Base-by-base conservation (phyloP, 2,888 invertebrate species). In the Noctua fimbriata region DNA sequence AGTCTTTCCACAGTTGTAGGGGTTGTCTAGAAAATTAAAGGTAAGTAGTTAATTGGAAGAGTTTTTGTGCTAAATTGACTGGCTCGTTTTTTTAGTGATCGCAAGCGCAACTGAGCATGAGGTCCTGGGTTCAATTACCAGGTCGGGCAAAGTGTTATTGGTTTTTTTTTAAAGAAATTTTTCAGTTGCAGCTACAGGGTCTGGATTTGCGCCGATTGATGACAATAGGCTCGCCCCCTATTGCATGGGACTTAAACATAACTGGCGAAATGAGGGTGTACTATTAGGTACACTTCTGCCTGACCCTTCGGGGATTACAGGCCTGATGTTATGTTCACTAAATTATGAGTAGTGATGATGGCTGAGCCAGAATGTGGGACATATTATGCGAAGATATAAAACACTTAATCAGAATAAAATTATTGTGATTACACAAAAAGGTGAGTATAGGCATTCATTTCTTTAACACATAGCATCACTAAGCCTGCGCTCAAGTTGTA, bases 1-100 rank as follows among this genome's bases (percentile, higher is more conserved):
- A 0, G 97, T 97, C 88, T 97, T 97, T 81, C 97, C 96, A 92
- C 98, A 98, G 88, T 98, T 97, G 92, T 95, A 97, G 9, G 97
- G 97, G 69, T 97, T 92, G 83, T 95, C 97, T 95, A 93, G 65
- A 89, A 89, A 24, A 9, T 44, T 21, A 21, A 36, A 66, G 21
- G 44, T 0, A 28, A 32, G 16, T n/a, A 32, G 7, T 36, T 44
- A 21, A 9, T 32, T 52, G 2, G 0, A 49, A 9, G n/a, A 58
- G n/a, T n/a, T 58, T n/a, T 10, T 55, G 10, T 55, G n/a, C 24
- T n/a, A 12, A 55, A 24, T 24, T 52, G 21, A 49, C 49, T 49
- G 52, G 21, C 52, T 52, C 21, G 21, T 21, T 52, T 21, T 21
- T 52, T 9, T 2, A 18, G 6, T 49, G 49, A 18, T 49, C 18